A percentile compares a stretch with the other conserved stretches of the same genome.
Conservation (phyloP, 2,113 vertebrate genomes). For the Argyrosomus japonicus region DNA sequence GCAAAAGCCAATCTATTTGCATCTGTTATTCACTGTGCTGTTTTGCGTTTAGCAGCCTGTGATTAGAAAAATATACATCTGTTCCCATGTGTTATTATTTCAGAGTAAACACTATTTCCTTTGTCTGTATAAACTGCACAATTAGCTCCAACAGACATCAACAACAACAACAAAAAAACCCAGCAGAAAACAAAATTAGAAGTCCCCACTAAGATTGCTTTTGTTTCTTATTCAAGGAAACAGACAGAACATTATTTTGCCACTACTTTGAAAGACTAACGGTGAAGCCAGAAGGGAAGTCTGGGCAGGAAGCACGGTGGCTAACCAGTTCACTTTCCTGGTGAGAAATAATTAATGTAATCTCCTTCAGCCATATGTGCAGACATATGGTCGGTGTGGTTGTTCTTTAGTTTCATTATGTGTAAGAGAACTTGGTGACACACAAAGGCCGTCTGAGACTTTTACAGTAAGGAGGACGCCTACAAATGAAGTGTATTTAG, state of each 20-base stretch:
- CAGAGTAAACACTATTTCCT: neutral
- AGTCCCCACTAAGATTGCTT: neutral
- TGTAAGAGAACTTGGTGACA: slow-evolving; percentile 9
- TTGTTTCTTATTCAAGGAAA: neutral
- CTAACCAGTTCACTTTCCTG: slow-evolving; percentile 36
- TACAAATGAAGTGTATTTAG: slow-evolving; percentile 62
- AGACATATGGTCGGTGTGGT: slow-evolving; percentile 58
- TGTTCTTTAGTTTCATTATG: slow-evolving; percentile 14
- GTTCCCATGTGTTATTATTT: slow-evolving; percentile 17
- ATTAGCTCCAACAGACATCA: neutral
- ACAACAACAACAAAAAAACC: neutral
- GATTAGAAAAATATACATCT: neutral
- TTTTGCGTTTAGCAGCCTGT: slow-evolving; percentile 10
- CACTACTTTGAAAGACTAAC: neutral
- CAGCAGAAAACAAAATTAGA: neutral
- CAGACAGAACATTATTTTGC: neutral
- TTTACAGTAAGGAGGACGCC: slow-evolving; percentile 28
- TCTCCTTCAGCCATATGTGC: slow-evolving; percentile 62
- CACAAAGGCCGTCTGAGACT: slow-evolving; percentile 30
- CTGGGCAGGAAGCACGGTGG: slow-evolving; percentile 5
- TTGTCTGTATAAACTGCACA: neutral
- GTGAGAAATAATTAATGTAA: slow-evolving; percentile 69
- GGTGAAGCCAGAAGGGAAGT: neutral
- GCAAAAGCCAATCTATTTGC: slow-evolving; percentile 1
- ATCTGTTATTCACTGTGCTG: neutral